A percentile compares a stretch with the other conserved stretches of the same genome.
phyloP scores from a whole-genome alignment of 2,888 invertebrate genomes.

The Aricia artaxerxes region DNA sequence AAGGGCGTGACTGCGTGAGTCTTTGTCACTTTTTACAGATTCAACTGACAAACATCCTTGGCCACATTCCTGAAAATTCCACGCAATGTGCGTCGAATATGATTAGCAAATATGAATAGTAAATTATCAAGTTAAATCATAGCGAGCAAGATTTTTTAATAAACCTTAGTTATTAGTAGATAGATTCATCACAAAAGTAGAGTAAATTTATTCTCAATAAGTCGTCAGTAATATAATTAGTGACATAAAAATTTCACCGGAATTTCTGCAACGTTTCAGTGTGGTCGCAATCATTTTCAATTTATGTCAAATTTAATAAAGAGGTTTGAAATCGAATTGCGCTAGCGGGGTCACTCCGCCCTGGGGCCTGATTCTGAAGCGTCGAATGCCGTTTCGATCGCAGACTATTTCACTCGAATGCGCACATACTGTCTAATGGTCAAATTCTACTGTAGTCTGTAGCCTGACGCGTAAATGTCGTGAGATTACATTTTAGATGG shows the following conservation, averaged over 20 bases:
- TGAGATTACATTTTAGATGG: too few relatives aligned
- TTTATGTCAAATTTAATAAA: slow-evolving; percentile 4
- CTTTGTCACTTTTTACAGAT: too few relatives aligned
- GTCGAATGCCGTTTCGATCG: background rate
- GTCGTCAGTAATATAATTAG: background rate
- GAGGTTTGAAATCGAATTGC: background rate
- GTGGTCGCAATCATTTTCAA: slow-evolving; percentile 13
- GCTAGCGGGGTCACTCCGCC: background rate
- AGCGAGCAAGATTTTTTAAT: background rate
- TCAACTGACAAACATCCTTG: too few relatives aligned
- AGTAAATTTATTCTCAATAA: background rate
- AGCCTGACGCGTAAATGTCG: too few relatives aligned
- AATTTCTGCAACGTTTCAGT: background rate
- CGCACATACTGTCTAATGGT: too few relatives aligned
- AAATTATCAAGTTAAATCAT: background rate
- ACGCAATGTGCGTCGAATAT: background rate
- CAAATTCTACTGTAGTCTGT: too few relatives aligned
- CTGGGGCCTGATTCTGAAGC: background rate
- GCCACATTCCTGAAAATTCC: too few relatives aligned
- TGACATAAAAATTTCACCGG: background rate
- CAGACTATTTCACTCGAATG: background rate
- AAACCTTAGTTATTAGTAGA: background rate
- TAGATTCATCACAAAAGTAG: background rate
- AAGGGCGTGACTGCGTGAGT: too few relatives aligned
- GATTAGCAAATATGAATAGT: too few relatives aligned